Percentiles rank a stretch among this genome's conserved stretches.
phyloP scores from a whole-genome alignment of 2,888 invertebrate genomes.

The Hemithea aestivaria region DNA sequence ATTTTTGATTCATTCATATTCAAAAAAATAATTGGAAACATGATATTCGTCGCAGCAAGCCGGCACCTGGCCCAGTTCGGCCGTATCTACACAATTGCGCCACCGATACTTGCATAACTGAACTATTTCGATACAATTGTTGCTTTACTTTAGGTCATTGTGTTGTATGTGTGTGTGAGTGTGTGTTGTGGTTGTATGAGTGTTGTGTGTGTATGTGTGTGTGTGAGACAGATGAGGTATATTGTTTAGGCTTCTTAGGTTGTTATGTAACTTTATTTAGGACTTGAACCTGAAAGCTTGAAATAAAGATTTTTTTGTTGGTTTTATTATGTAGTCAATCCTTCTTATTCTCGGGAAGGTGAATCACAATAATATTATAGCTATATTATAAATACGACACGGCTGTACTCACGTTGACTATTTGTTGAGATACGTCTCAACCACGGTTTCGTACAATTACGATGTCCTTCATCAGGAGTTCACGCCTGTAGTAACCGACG shows the following conservation, averaged over 20 bases:
- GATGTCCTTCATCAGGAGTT: too few species aligned
- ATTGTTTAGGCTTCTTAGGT: not conserved
- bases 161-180: slow-evolving; percentile 24
- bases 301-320: too few species aligned
- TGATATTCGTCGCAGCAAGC: slow-evolving; percentile 19
- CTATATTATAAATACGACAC: too few species aligned
- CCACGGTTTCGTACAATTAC: too few species aligned
- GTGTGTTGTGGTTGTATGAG: slow-evolving; percentile 19
- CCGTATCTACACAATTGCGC: slow-evolving; percentile 64
- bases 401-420: too few species aligned
- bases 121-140: slow-evolving; percentile 68
- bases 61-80: slow-evolving; percentile 60
- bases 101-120: slow-evolving; percentile 66
- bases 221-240: slow-evolving; percentile 8
- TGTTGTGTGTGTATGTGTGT: slow-evolving; percentile 4
- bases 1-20: too few species aligned
- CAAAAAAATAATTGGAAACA: not conserved
- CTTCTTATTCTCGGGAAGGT: too few species aligned
- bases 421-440: too few species aligned
- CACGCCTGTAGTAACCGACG: too few species aligned
- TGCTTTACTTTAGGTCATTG: slow-evolving; percentile 39
- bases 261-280: slow-evolving; percentile 6
- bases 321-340: too few species aligned
- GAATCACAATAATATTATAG: too few species aligned
- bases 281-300: not conserved